Percentiles rank a stretch among this genome's conserved stretches.
Conservation (phyloP, 1,140 invertebrate genomes). For the Drosophila pallidifrons region DNA sequence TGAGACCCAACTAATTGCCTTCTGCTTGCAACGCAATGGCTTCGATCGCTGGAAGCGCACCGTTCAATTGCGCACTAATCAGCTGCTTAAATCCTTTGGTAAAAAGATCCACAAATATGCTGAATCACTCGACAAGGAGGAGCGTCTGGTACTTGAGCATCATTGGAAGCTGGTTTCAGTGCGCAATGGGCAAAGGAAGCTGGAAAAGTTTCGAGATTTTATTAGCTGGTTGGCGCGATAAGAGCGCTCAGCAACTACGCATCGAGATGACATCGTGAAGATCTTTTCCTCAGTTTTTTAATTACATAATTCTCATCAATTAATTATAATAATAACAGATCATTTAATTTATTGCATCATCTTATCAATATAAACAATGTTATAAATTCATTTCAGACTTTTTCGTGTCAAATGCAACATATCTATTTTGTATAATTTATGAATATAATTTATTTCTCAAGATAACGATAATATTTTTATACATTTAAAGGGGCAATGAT, state of each 20-base stretch:
- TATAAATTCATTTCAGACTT: neutral
- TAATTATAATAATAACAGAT: neutral
- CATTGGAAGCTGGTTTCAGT: conserved; percentile 40
- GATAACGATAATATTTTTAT: neutral
- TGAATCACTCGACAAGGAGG: conserved; percentile 57
- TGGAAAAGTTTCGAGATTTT: conserved; percentile 62
- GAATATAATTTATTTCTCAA: neutral
- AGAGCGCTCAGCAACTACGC: neutral
- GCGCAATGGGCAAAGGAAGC: conserved; percentile 45
- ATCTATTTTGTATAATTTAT: neutral
- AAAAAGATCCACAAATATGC: conserved; percentile 45
- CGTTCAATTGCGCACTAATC: conserved; percentile 47
- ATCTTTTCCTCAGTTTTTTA: neutral
- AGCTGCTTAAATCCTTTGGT: conserved; percentile 54
- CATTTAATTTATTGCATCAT: neutral
- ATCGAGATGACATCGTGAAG: conserved; percentile 10
- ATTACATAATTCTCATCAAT: conserved; percentile 6
- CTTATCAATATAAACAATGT: neutral
- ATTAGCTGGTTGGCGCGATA: conserved; percentile 59
- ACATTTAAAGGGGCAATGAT: neutral
- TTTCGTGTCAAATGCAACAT: conserved; percentile 1
- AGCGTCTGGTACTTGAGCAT: conserved; percentile 45
- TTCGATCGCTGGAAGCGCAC: conserved; percentile 74
- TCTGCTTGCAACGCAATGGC: conserved; percentile 66
- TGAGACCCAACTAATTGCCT: conserved; percentile 58